Evolutionary conservation across 2,888 invertebrate species (phyloP).

Genomic region (Tholera decimalis): DNA sequence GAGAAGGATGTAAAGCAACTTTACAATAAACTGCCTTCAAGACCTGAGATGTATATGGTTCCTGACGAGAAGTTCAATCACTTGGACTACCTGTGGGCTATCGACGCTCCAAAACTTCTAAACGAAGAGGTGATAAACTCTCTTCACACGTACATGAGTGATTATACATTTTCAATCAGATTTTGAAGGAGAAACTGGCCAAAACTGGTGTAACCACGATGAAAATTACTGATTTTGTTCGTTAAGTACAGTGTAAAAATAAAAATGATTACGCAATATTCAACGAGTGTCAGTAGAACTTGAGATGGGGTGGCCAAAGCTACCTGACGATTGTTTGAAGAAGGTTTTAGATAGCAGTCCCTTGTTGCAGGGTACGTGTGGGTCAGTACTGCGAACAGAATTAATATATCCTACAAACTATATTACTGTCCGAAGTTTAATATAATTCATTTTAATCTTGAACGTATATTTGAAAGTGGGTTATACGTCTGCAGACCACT

Average conservation of each 20-base stretch:
- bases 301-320: not conserved
- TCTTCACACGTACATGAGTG: slow-evolving; percentile 59
- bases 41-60: slow-evolving; percentile 90
- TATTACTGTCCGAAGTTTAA: not conserved
- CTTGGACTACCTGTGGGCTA: slow-evolving; percentile 93
- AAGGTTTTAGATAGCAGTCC: not conserved
- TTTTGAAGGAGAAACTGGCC: slow-evolving; percentile 37
- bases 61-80: slow-evolving; percentile 93
- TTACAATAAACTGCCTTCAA: slow-evolving; percentile 84
- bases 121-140: slow-evolving; percentile 89
- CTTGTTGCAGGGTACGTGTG: accelerated
- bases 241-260: slow-evolving; percentile 6
- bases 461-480: not conserved
- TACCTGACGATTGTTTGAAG: not conserved
- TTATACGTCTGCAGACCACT: not conserved
- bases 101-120: slow-evolving; percentile 91
- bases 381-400: not conserved
- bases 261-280: not conserved
- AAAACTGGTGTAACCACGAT: not conserved
- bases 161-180: slow-evolving; percentile 29
- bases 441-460: not conserved
- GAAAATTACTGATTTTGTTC: slow-evolving; percentile 10
- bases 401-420: not conserved
- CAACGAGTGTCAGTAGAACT: not conserved
- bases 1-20: slow-evolving; percentile 91